Percentiles rank a stretch among this genome's conserved stretches.
These are phyloP conservation scores for Melozone crissalis DNA, from an alignment of 2,113 vertebrate genomes.

Conservation along the genomic window DNA sequence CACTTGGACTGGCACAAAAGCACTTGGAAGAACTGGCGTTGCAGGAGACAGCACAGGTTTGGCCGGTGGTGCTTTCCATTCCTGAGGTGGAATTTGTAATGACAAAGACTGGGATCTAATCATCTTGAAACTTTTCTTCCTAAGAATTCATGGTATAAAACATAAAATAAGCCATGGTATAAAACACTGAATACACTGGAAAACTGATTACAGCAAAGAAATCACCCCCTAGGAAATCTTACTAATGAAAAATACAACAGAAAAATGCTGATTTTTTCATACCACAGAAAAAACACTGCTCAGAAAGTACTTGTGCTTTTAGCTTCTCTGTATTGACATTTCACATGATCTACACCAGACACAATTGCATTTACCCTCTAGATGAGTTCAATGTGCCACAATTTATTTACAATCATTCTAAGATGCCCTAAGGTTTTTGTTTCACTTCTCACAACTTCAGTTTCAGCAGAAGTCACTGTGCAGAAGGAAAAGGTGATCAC, in stretches of 20 bases:
- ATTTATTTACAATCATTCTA: neutral
- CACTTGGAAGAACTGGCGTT: slow-evolving; percentile 33
- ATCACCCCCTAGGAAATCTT: neutral
- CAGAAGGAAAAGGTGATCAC: neutral
- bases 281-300: neutral
- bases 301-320: neutral
- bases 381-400: neutral
- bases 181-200: slow-evolving; percentile 13
- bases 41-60: slow-evolving; percentile 69
- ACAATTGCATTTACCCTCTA: neutral
- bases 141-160: slow-evolving; percentile 63
- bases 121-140: slow-evolving; percentile 93
- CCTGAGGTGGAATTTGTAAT: slow-evolving; percentile 81
- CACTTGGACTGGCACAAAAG: slow-evolving; percentile 27
- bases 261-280: neutral
- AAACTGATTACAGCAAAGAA: neutral
- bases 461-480: neutral
- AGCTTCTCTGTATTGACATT: neutral
- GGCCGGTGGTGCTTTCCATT: slow-evolving; percentile 68
- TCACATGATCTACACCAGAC: neutral
- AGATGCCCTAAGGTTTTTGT: neutral
- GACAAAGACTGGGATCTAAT: slow-evolving; percentile 92
- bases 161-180: slow-evolving; percentile 46
- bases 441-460: neutral
- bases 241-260: neutral